Conservation (phyloP, 2,888 invertebrate species). For the Lycocerus yunnanus region DNA sequence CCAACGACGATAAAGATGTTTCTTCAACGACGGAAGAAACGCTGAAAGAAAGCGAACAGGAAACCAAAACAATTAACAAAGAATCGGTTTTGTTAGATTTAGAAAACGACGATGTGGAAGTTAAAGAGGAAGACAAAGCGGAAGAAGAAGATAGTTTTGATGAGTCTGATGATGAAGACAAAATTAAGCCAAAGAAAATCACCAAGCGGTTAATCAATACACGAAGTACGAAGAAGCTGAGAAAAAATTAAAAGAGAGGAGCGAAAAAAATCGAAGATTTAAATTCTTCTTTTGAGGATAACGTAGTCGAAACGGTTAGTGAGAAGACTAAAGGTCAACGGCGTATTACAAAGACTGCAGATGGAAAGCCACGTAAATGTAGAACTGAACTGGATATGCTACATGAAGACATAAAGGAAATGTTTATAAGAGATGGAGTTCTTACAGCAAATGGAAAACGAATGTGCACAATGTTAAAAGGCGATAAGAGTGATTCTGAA, state of each 20-base stretch:
- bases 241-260: background rate
- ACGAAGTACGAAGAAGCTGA: background rate
- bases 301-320: slow-evolving; percentile 26
- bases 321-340: slow-evolving; percentile 32
- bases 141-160: background rate
- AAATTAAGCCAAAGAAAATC: background rate
- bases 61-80: slow-evolving; percentile 21
- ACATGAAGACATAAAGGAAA: slow-evolving; percentile 72
- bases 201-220: background rate
- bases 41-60: background rate
- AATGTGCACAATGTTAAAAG: slow-evolving; percentile 57
- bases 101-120: slow-evolving; percentile 6
- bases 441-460: slow-evolving; percentile 67
- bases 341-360: slow-evolving; percentile 14
- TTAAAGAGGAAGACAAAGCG: background rate
- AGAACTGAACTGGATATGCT: slow-evolving; percentile 65
- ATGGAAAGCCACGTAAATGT: slow-evolving; percentile 12
- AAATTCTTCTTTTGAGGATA: slow-evolving; percentile 6
- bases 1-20: background rate
- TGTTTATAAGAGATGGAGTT: slow-evolving; percentile 69
- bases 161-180: background rate
- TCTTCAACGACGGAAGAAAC: slow-evolving; percentile 14
- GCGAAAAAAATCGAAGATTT: background rate
- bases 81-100: background rate
- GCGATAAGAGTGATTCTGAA: slow-evolving; percentile 31